Percentiles rank a stretch among this genome's conserved stretches.
phyloP scores from a whole-genome alignment of 1,140 invertebrate species.

The Drosophila kikkawai region DNA sequence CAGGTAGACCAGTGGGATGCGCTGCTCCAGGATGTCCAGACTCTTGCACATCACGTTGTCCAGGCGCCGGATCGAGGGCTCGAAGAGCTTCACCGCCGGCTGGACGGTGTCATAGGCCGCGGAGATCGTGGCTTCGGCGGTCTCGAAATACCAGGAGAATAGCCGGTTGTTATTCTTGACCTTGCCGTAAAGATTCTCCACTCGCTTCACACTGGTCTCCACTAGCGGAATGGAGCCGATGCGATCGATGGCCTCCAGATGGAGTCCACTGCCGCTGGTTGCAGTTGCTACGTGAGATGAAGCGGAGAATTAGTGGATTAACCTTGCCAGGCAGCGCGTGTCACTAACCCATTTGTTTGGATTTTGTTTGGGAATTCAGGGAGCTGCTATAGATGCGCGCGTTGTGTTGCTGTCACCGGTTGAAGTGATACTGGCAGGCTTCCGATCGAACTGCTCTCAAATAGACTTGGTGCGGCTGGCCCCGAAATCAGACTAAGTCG shows the following conservation, averaged over 20 bases:
- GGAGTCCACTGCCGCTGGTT: slow-evolving; percentile 69
- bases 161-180: slow-evolving; percentile 89
- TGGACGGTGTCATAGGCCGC: slow-evolving; percentile 89
- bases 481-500: slow-evolving; percentile 54
- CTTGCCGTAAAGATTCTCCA: slow-evolving; percentile 89
- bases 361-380: slow-evolving; percentile 1
- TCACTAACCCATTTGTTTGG: slow-evolving; percentile 60
- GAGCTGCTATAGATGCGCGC: slow-evolving; percentile 1
- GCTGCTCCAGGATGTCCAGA: slow-evolving; percentile 91
- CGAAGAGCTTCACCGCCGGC: slow-evolving; percentile 89
- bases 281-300: slow-evolving; percentile 50
- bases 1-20: slow-evolving; percentile 90
- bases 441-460: slow-evolving; percentile 21
- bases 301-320: slow-evolving; percentile 9
- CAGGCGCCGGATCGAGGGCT: slow-evolving; percentile 89
- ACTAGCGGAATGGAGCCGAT: slow-evolving; percentile 90
- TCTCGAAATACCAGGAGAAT: slow-evolving; percentile 90
- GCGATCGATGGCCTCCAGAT: slow-evolving; percentile 88
- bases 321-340: neutral
- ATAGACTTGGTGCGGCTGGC: slow-evolving; percentile 28
- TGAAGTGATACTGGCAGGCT: slow-evolving; percentile 41
- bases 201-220: slow-evolving; percentile 89
- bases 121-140: slow-evolving; percentile 89
- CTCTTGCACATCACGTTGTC: slow-evolving; percentile 91
- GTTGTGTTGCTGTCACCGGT: slow-evolving; percentile 33